Evolutionary conservation across 2,797 vertebrate species (phyloP).

Genomic region (Neosilurus mollespiculum): DNA sequence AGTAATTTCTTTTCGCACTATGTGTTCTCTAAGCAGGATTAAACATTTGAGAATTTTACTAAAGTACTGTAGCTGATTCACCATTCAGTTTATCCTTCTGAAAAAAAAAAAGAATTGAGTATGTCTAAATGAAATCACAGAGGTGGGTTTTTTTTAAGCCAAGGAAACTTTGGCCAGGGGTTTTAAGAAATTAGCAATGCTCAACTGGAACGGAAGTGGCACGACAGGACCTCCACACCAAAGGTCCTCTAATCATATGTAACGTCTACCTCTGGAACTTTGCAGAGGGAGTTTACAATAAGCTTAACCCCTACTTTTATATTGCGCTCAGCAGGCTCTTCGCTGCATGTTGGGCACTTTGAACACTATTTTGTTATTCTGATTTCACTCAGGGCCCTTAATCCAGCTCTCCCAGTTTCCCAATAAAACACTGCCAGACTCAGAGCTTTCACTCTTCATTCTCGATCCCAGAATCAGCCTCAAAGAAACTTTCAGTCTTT

Average conservation of each 20-base stretch:
- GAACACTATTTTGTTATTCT: slow-evolving; percentile 83
- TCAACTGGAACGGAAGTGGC: slow-evolving; percentile 81
- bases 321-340: slow-evolving; percentile 80
- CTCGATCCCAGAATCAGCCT: slow-evolving; percentile 33
- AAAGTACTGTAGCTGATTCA: slow-evolving; percentile 68
- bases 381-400: slow-evolving; percentile 77
- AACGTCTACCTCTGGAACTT: slow-evolving; percentile 78
- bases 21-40: slow-evolving; percentile 66
- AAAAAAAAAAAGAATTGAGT: slow-evolving; percentile 38
- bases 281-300: slow-evolving; percentile 80
- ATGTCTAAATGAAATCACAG: slow-evolving; percentile 65
- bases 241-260: slow-evolving; percentile 78
- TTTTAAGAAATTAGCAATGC: slow-evolving; percentile 81
- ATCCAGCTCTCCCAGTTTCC: slow-evolving; percentile 66
- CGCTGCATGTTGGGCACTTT: slow-evolving; percentile 80
- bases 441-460: slow-evolving; percentile 49
- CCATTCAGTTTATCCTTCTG: slow-evolving; percentile 68
- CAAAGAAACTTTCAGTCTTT: slow-evolving; percentile 46
- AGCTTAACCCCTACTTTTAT: slow-evolving; percentile 86
- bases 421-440: slow-evolving; percentile 47
- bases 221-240: slow-evolving; percentile 73
- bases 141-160: slow-evolving; percentile 56
- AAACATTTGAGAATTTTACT: slow-evolving; percentile 66
- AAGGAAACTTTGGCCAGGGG: slow-evolving; percentile 66
- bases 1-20: slow-evolving; percentile 53